Conservation (phyloP, 2,113 vertebrate genomes). For the Jaculus jaculus region DNA sequence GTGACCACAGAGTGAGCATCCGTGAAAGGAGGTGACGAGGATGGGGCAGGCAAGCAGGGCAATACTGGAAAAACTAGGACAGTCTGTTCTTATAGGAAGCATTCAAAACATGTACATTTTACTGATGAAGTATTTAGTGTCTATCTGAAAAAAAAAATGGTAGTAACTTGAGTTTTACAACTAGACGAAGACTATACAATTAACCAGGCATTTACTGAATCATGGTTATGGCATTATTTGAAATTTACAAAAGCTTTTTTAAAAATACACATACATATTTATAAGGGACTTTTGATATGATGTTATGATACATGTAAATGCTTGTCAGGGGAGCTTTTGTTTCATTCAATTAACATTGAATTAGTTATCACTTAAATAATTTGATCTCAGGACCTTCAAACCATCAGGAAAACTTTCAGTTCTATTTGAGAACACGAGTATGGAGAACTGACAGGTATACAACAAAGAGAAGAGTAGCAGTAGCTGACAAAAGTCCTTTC, state of each 20-base stretch:
- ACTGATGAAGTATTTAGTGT: background rate
- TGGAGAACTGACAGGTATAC: background rate
- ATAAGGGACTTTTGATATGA: background rate
- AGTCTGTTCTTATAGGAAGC: constrained; percentile 8
- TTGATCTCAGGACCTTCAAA: background rate
- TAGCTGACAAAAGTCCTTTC: background rate
- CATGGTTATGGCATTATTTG: background rate
- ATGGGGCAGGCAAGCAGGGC: no score
- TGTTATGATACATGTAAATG: background rate
- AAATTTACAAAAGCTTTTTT: background rate
- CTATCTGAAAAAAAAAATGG: background rate
- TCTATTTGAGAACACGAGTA: background rate
- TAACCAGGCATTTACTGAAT: background rate
- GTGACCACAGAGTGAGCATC: background rate
- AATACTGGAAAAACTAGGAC: background rate
- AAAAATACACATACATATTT: background rate
- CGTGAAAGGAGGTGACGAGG: background rate
- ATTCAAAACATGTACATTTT: background rate
- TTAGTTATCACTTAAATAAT: background rate
- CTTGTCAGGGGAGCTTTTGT: background rate
- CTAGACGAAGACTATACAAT: background rate
- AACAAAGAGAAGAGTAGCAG: background rate
- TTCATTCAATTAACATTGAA: background rate
- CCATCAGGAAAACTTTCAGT: background rate
- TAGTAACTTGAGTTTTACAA: constrained; percentile 26